Percentiles rank a stretch among this genome's conserved stretches.
These are phyloP conservation scores for Leucophenga varia DNA, from an alignment of 1,140 invertebrate species.

Conservation along the genomic window DNA sequence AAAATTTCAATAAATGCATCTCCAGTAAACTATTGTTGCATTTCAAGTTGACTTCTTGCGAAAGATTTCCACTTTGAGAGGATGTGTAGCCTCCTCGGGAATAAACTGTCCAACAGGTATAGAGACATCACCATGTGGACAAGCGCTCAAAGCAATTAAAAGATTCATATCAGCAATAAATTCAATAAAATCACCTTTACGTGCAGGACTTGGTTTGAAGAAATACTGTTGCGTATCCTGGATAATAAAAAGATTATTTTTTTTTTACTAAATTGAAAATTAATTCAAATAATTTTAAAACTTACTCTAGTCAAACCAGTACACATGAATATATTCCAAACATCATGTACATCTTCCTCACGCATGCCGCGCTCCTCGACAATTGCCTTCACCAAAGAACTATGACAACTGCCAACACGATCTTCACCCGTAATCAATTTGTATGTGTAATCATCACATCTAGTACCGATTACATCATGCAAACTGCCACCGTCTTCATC, in stretches of 20 bases:
- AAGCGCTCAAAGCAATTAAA: slow-evolving; percentile 57
- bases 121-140: slow-evolving; percentile 59
- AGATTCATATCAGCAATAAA: slow-evolving; percentile 61
- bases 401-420: slow-evolving; percentile 57
- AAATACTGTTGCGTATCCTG: slow-evolving; percentile 58
- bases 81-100: slow-evolving; percentile 56
- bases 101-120: slow-evolving; percentile 54
- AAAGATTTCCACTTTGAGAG: slow-evolving; percentile 57
- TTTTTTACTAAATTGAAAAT: too few relatives aligned
- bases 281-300: neutral
- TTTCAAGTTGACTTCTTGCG: slow-evolving; percentile 14
- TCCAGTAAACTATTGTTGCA: too few relatives aligned
- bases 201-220: slow-evolving; percentile 58
- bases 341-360: slow-evolving; percentile 60
- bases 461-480: slow-evolving; percentile 59
- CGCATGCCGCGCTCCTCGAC: slow-evolving; percentile 51
- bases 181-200: slow-evolving; percentile 59
- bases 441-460: slow-evolving; percentile 60
- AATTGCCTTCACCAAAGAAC: slow-evolving; percentile 56
- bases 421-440: slow-evolving; percentile 57
- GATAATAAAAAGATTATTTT: slow-evolving; percentile 4
- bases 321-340: slow-evolving; percentile 61
- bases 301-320: slow-evolving; percentile 55
- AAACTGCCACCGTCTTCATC: slow-evolving; percentile 58
- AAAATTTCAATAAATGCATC: too few relatives aligned